Evolutionary conservation across 1,140 invertebrate genomes (phyloP).

Genomic region (Metaphire vulgaris): DNA sequence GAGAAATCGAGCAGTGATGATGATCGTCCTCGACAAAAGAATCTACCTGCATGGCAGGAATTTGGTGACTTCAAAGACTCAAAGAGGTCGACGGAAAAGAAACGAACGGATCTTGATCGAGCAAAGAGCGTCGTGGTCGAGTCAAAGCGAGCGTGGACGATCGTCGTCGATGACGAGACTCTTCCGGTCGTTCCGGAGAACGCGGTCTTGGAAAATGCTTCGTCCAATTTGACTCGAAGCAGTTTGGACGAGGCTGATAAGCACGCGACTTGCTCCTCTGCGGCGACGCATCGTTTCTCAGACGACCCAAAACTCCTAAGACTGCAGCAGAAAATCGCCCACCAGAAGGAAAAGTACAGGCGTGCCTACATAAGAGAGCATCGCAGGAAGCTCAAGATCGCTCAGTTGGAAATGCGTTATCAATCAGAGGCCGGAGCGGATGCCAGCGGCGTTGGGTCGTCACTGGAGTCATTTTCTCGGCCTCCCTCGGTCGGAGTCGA

Average conservation of each 20-base stretch:
- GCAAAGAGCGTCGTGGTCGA: too few relatives aligned
- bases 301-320: constrained; percentile 29
- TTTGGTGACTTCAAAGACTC: background rate
- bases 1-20: constrained; percentile 2
- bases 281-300: constrained; percentile 17
- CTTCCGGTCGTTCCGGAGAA: constrained; percentile 36
- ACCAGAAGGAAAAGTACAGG: constrained; percentile 28
- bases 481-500: constrained; percentile 34
- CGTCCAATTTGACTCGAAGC: constrained; percentile 26
- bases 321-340: constrained; percentile 28
- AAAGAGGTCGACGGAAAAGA: background rate
- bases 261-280: background rate
- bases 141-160: constrained; percentile 21
- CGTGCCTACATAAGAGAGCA: constrained; percentile 20
- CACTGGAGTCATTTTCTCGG: constrained; percentile 37
- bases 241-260: constrained; percentile 17
- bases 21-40: background rate
- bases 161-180: constrained; percentile 18
- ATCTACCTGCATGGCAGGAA: background rate
- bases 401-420: constrained; percentile 41
- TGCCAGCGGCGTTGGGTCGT: constrained; percentile 34
- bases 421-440: constrained; percentile 39
- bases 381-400: constrained; percentile 40
- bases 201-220: constrained; percentile 28
- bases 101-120: too few relatives aligned